Conservation (phyloP, 1,140 invertebrate species). For the Schlechtendalia chinensis region DNA sequence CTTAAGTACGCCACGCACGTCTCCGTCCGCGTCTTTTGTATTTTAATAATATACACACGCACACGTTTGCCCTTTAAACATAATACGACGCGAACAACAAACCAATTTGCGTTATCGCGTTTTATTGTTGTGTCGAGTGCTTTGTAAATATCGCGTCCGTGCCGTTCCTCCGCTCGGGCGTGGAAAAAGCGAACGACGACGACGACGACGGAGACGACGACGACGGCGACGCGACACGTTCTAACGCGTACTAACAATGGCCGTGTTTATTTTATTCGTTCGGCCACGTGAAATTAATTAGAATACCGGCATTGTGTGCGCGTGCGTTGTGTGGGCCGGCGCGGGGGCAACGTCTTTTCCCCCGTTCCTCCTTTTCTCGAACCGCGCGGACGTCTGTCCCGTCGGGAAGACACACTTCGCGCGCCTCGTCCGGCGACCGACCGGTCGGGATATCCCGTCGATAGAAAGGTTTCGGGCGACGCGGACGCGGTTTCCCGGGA, state of each 20-base stretch:
- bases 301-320: background rate
- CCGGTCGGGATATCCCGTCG: too few species aligned
- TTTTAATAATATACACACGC: background rate
- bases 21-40: background rate
- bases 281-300: background rate
- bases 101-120: conserved; percentile 29
- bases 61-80: conserved; percentile 2
- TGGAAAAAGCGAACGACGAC: too few species aligned
- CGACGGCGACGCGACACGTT: too few species aligned
- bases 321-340: background rate
- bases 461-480: too few species aligned
- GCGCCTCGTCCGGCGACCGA: too few species aligned
- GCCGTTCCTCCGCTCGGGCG: too few species aligned
- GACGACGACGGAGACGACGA: too few species aligned
- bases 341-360: too few species aligned
- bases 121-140: conserved; percentile 16
- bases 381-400: background rate
- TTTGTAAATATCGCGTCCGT: background rate
- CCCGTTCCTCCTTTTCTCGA: too few species aligned
- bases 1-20: background rate
- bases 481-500: too few species aligned
- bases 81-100: conserved; percentile 27
- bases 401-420: background rate
- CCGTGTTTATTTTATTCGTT: conserved; percentile 4
- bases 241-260: background rate